A percentile compares a stretch with the other conserved stretches of the same genome.
These are phyloP conservation scores for Lepidurus apus DNA, from an alignment of 1,140 invertebrate species.

Conservation along the genomic window DNA sequence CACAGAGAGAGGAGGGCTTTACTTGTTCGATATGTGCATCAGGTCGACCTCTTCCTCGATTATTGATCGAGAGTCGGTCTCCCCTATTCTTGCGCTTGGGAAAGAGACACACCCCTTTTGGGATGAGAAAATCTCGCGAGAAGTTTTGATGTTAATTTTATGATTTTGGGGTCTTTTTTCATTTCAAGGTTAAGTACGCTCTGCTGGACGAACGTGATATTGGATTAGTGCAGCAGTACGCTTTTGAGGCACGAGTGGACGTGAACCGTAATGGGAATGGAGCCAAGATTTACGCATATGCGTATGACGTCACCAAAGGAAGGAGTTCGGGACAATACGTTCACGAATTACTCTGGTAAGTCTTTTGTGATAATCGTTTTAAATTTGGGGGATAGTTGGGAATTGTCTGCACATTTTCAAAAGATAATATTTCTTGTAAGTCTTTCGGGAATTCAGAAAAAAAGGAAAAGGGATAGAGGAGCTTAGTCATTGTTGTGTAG, in stretches of 20 bases:
- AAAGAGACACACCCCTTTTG: not conserved
- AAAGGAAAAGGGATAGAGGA: too few relatives aligned
- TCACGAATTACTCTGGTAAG: conserved; percentile 50
- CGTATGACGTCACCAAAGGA: conserved; percentile 47
- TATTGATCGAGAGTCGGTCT: conserved; percentile 1
- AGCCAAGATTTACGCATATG: conserved; percentile 49
- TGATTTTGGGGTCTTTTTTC: not conserved
- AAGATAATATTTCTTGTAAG: too few relatives aligned
- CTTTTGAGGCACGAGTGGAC: conserved; percentile 50
- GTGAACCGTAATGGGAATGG: conserved; percentile 52
- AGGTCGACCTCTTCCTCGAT: not conserved
- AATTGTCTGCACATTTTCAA: too few relatives aligned
- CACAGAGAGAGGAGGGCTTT: not conserved
- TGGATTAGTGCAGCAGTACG: conserved; percentile 47
- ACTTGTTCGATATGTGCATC: not conserved
- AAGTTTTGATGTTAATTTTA: conserved; percentile 4
- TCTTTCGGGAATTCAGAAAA: too few relatives aligned
- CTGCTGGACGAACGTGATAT: conserved; percentile 52
- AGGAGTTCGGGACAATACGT: conserved; percentile 46
- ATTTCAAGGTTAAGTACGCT: conserved; percentile 48
- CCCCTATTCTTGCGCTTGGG: not conserved
- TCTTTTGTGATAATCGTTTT: not conserved
- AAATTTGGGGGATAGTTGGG: too few relatives aligned
- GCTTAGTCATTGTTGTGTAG: not conserved
- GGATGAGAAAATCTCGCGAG: not conserved